Conservation (phyloP, 1,140 invertebrate species). For the Epicauta chinensis region DNA sequence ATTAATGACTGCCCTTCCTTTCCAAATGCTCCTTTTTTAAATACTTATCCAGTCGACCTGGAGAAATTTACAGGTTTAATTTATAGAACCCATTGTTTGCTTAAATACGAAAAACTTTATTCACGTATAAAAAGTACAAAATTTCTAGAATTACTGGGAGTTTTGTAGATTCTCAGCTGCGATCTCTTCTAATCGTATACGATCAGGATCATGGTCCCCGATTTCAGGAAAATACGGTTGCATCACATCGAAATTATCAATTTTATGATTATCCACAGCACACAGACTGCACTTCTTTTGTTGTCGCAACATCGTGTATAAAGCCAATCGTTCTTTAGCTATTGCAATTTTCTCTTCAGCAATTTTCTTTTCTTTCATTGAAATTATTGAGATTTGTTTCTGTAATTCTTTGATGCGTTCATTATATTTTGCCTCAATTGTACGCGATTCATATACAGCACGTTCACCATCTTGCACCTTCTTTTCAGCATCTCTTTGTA, state of each 20-base stretch:
- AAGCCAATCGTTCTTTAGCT: constrained; percentile 33
- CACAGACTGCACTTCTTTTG: constrained; percentile 26
- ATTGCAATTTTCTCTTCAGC: constrained; percentile 38
- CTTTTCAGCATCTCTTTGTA: constrained; percentile 22
- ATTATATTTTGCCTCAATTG: constrained; percentile 38
- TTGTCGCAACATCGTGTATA: constrained; percentile 23
- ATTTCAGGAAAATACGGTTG: neutral
- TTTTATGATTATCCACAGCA: constrained; percentile 16
- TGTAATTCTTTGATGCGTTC: constrained; percentile 35
- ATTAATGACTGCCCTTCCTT: too few species aligned
- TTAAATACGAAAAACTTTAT: too few species aligned
- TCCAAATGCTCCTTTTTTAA: too few species aligned
- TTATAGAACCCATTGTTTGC: too few species aligned
- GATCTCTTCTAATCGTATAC: constrained; percentile 9
- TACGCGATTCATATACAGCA: constrained; percentile 37
- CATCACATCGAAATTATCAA: neutral
- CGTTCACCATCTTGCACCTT: constrained; percentile 29
- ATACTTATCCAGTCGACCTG: too few species aligned
- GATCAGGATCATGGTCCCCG: constrained; percentile 1
- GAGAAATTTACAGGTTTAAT: too few species aligned
- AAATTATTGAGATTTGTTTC: constrained; percentile 28
- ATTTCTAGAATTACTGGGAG: too few species aligned
- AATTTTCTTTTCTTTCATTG: constrained; percentile 35
- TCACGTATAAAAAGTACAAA: neutral
- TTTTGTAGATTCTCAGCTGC: too few species aligned